These are phyloP conservation scores for Euplagia quadripunctaria DNA, from an alignment of 2,888 invertebrate genomes.

Conservation along the genomic window DNA sequence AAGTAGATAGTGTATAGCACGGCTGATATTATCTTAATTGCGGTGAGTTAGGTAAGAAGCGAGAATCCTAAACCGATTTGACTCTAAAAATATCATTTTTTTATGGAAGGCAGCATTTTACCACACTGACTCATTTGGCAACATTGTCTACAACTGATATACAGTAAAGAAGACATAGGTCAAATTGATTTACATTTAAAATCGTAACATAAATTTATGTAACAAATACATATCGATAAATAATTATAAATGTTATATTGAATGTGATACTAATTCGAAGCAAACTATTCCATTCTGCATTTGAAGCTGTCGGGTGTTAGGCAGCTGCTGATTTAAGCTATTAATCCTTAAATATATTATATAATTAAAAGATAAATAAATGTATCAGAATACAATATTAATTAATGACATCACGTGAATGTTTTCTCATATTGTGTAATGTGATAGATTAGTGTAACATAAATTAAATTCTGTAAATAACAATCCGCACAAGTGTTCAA, in stretches of 20 bases:
- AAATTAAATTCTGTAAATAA: not conserved
- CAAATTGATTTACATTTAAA: conserved; percentile 5
- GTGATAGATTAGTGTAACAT: not conserved
- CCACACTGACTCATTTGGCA: not conserved
- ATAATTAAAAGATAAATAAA: not conserved
- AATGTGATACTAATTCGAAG: not conserved
- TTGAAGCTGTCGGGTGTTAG: not conserved
- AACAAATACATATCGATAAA: not conserved
- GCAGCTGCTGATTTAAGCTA: not conserved
- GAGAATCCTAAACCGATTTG: not conserved
- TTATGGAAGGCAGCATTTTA: not conserved
- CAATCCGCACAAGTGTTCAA: not conserved
- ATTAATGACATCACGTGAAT: not conserved
- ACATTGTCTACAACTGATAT: not conserved
- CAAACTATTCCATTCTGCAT: not conserved
- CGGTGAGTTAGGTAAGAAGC: too few species aligned
- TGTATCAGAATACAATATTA: not conserved
- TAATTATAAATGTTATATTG: not conserved
- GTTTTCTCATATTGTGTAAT: not conserved
- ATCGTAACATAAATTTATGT: not conserved
- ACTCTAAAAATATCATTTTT: not conserved
- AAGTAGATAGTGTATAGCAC: too few species aligned
- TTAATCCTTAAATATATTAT: not conserved
- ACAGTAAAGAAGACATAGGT: not conserved
- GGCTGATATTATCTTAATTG: too few species aligned